Conservation (phyloP, 2,113 vertebrate species). For the Microcebus griseorufus region DNA sequence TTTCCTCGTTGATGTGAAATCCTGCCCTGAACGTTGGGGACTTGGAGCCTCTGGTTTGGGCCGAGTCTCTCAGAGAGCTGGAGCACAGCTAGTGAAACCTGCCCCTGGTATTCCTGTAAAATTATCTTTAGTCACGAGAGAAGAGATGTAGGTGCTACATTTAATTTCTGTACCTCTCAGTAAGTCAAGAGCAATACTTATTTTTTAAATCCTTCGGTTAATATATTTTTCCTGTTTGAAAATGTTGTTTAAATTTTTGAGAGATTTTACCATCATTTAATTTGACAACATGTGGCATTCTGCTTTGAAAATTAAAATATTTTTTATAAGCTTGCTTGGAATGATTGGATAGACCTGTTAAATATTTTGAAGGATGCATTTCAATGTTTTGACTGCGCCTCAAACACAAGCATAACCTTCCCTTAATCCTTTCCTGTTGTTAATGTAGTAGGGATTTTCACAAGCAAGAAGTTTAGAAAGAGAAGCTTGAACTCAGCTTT, state of each 20-base stretch:
- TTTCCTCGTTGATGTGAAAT: not conserved
- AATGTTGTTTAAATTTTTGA: not conserved
- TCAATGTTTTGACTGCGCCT: not conserved
- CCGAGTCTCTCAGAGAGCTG: not conserved
- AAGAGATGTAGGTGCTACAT: not conserved
- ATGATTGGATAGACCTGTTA: not conserved
- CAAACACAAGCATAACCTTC: not conserved
- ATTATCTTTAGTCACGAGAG: not conserved
- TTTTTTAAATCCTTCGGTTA: not conserved
- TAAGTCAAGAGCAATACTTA: not conserved
- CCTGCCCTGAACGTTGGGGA: not conserved
- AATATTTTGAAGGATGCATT: not conserved
- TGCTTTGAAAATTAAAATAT: conserved; percentile 27
- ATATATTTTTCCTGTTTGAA: not conserved
- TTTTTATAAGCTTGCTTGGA: not conserved
- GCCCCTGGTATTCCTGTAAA: not conserved
- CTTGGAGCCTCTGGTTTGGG: not conserved
- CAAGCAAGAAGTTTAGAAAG: not conserved
- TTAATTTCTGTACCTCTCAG: not conserved
- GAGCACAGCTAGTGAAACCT: not conserved
- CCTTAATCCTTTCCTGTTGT: not conserved
- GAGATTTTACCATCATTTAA: conserved; percentile 3
- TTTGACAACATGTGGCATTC: not conserved
- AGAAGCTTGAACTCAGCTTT: not conserved
- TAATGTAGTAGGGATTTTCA: not conserved